Evolutionary conservation across 2,888 invertebrate genomes (phyloP), one percentile per base, ranked within the genome.

Genomic region (Creontiades dilutus): DNA sequence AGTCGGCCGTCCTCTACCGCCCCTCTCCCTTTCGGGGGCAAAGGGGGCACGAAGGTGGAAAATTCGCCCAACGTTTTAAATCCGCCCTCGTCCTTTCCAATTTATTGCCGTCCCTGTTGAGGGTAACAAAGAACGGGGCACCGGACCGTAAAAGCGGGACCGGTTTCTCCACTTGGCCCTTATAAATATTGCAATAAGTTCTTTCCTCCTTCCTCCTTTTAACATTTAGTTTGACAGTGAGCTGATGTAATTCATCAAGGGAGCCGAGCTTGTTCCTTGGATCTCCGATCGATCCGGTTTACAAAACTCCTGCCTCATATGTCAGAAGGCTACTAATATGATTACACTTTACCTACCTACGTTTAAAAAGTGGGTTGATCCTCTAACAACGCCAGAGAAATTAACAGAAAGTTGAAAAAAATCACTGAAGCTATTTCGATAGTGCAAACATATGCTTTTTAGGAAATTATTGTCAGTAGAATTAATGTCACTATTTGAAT

Each of bases 1-100:
- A 23, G 23, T 82, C n/a, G n/a, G 37, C 37, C 37, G 37, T 37
- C 7, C 37, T 37, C 37, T n/a, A n/a, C 23, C 48, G 47, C 48
- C 48, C 13, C 27, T 14, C n/a, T 48, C 81, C 3, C 52, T 82
- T 48, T 16, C n/a, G 11, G 46, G 55, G 55, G 55, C 19, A 57
- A 85, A 85, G 85, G 37, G 85, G 46, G 85, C 85, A 85, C 85
- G 85, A 85, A 82, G 85, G 85, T 57, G 85, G 85, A 85, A 85
- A 85, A 85, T 85, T 57, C 85, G 85, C 85, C 85, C 27, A 85
- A 57, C 85, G 85, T 85, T 85, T 85, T 85, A 85, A 85, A 85
- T 85, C 85, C 27, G 23, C 57, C n/a, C 46, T 61, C 82, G 82
- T 61, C 85, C 27, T 84, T 55, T 55, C 55, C 85, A 61, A 85